These are phyloP conservation scores for Hypomesus transpacificus DNA, from an alignment of 2,113 vertebrate species.

Conservation along the genomic window DNA sequence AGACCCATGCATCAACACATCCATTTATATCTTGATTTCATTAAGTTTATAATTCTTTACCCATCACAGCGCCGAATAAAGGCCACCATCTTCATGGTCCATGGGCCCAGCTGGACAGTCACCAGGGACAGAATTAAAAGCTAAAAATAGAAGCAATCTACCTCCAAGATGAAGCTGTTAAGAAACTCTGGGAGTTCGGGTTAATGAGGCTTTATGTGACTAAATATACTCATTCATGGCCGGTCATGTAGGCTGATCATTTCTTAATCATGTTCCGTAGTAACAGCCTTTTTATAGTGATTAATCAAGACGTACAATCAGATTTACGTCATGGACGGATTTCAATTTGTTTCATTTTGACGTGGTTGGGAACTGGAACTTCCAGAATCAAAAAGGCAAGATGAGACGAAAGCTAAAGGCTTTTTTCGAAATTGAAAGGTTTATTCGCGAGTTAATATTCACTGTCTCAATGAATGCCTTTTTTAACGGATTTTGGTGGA, in stretches of 20 bases:
- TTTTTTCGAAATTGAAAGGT: too few relatives aligned
- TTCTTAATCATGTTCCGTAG: slow-evolving; percentile 20
- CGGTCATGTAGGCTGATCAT: background rate
- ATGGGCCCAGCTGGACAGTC: slow-evolving; percentile 57
- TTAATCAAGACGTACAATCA: slow-evolving; percentile 22
- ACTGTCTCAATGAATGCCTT: too few relatives aligned
- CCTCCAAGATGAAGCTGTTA: slow-evolving; percentile 57
- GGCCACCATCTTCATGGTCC: slow-evolving; percentile 39
- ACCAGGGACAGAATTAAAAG: slow-evolving; percentile 58
- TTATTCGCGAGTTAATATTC: too few relatives aligned
- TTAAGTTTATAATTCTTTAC: slow-evolving; percentile 32
- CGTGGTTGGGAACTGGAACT: too few relatives aligned
- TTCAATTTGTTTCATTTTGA: background rate
- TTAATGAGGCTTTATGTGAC: slow-evolving; percentile 51
- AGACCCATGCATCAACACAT: background rate
- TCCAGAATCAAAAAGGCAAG: too few relatives aligned
- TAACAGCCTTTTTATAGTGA: slow-evolving; percentile 17
- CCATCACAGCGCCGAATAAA: slow-evolving; percentile 38
- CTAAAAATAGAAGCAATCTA: slow-evolving; percentile 66
- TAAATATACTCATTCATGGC: slow-evolving; percentile 31
- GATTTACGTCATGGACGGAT: background rate
- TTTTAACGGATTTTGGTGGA: too few relatives aligned
- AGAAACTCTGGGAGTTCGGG: slow-evolving; percentile 52
- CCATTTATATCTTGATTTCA: slow-evolving; percentile 24
- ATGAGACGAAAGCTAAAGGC: too few relatives aligned